Base-by-base conservation (phyloP, 2,888 invertebrate species). In the Calliphora vomitoria region DNA sequence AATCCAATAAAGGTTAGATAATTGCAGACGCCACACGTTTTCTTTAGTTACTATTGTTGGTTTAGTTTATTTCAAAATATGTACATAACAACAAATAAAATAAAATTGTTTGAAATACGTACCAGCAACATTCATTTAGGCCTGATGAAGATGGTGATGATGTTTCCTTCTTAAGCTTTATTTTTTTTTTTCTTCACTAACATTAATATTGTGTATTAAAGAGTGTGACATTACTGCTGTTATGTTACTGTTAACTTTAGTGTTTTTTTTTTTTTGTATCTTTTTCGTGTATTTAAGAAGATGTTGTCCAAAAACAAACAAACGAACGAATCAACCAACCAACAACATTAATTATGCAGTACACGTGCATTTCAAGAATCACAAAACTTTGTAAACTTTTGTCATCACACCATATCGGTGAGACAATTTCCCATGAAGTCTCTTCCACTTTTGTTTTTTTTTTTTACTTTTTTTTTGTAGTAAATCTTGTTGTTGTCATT, bases 311-410 rank as follows among this genome's bases (percentile, higher is more conserved):
- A 84, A 79, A 72, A 76, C 25, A 55, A 53, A 55, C 13, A 71
- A 71, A 55, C 11, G 4, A 69, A 35, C 10, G 4, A 35, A 38
- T 1, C 15, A 69, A 10, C 44, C 35, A 71, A 60, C 66, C 55
- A 74, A 38, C 62, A 41, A 20, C 78, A 91, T 91, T 92, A 91
- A 90, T 90, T 90, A 92, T 92, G 89, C 92, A 88, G 69, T 90
- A 90, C 92, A 92, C 92, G 92, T 92, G 90, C 91, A 91, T 88
- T 89, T 86, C 84, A 90, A 91, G 92, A 91, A 92, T 92, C 92
- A 91, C 92, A 92, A 92, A 92, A 92, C 91, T 92, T 92, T 90
- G 89, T 90, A 90, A 88, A 89, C 89, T 88, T 88, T 88, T 88
- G 88, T 88, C 88, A 88, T 88, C 88, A 88, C 88, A 88, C 88